Conservation (phyloP, 2,888 invertebrate genomes). For the Amiota minor region DNA sequence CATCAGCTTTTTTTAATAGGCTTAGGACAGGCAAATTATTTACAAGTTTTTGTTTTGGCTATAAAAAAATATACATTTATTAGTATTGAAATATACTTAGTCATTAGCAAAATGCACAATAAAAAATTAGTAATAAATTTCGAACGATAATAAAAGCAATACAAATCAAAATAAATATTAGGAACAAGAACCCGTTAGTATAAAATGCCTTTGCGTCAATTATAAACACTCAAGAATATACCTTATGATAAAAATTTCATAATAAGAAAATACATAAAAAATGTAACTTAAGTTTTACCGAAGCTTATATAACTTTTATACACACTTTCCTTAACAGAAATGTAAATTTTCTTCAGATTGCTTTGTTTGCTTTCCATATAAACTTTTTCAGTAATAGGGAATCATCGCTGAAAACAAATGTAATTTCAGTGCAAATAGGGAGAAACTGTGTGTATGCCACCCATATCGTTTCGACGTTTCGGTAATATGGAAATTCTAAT, state of each 20-base stretch:
- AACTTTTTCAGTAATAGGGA: no score
- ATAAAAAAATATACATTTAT: not conserved
- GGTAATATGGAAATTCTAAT: no score
- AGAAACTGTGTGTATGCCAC: no score
- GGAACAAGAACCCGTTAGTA: not conserved
- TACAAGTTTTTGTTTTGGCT: not conserved
- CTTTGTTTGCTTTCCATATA: no score
- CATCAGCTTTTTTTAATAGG: not conserved
- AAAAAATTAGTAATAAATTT: not conserved
- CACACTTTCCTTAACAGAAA: no score
- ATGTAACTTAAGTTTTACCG: no score
- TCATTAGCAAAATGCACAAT: not conserved
- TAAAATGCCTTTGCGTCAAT: constrained; percentile 5
- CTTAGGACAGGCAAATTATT: not conserved
- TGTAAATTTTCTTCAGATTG: no score
- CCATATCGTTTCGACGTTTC: no score
- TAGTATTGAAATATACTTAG: not conserved
- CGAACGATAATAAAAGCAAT: not conserved
- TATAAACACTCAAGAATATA: not conserved
- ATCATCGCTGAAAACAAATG: no score
- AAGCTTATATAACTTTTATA: no score
- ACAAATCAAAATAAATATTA: not conserved
- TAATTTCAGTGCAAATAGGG: no score
- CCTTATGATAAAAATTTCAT: not conserved
- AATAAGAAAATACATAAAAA: no score